phyloP scores from a whole-genome alignment of 2,888 invertebrate genomes.

The Aphrophora alni region DNA sequence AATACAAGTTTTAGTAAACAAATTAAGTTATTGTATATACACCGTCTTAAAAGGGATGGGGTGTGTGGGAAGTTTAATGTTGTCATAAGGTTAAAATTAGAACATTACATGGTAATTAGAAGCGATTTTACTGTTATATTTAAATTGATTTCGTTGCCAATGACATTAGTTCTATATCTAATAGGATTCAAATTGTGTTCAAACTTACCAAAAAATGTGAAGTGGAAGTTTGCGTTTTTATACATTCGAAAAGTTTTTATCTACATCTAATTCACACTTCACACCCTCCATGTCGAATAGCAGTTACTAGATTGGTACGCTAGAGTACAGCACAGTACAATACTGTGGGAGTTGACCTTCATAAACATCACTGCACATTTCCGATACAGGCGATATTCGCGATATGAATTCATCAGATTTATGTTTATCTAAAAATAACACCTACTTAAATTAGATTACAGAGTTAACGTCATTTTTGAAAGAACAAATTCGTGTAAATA shows the following conservation, averaged over 20 bases:
- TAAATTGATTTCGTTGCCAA: not conserved
- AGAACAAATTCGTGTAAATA: too few species aligned
- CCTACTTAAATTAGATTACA: too few species aligned
- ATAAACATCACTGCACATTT: not conserved
- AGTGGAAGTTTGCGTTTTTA: not conserved
- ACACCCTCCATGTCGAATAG: constrained; percentile 1
- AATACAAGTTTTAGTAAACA: not conserved
- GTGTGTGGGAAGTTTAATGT: not conserved
- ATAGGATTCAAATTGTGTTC: not conserved
- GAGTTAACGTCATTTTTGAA: too few species aligned
- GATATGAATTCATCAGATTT: too few species aligned
- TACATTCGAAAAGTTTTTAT: constrained; percentile 9
- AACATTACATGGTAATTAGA: not conserved
- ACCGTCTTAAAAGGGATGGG: not conserved
- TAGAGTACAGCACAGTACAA: not conserved
- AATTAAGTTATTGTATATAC: not conserved
- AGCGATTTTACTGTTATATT: not conserved
- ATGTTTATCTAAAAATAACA: too few species aligned
- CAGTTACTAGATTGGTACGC: not conserved
- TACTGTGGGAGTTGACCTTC: constrained; percentile 4
- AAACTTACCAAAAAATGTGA: not conserved
- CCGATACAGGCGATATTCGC: not conserved
- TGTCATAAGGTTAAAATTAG: not conserved
- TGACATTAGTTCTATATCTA: not conserved
- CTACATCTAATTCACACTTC: constrained; percentile 2